Conservation (phyloP, 2,888 invertebrate genomes). For the Notodonta ziczac region DNA sequence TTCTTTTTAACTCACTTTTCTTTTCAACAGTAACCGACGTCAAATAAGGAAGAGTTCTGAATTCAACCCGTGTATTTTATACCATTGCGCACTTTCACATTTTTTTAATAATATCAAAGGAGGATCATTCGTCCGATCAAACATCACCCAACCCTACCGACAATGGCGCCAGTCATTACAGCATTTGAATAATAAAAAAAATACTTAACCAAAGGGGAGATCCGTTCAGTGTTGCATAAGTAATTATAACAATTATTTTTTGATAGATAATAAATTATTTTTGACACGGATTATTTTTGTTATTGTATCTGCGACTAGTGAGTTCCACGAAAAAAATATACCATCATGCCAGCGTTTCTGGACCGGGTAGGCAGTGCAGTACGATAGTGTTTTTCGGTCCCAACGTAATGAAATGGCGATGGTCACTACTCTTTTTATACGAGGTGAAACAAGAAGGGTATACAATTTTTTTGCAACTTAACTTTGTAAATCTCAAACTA, state of each 20-base stretch:
- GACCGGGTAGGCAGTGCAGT: too few species aligned
- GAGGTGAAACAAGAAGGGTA: too few species aligned
- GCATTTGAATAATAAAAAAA: conserved; percentile 75
- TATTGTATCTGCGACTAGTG: not conserved
- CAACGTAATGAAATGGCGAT: too few species aligned
- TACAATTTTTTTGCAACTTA: too few species aligned
- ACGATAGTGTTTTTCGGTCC: too few species aligned
- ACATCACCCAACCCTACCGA: conserved; percentile 56
- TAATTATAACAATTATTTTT: conserved; percentile 82
- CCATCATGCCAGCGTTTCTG: too few species aligned
- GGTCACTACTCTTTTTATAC: too few species aligned
- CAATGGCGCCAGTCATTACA: conserved; percentile 73
- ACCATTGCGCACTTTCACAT: not conserved
- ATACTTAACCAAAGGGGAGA: conserved; percentile 61
- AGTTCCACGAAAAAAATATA: too few species aligned
- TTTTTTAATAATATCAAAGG: conserved; percentile 34
- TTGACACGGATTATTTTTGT: conserved; percentile 39
- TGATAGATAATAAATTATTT: conserved; percentile 81
- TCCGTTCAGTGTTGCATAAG: conserved; percentile 70
- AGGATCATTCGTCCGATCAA: conserved; percentile 36
- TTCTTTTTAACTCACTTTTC: too few species aligned
- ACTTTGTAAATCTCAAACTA: too few species aligned
- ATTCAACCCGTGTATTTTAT: not conserved
- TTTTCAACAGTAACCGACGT: too few species aligned
- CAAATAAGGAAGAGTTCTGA: too few species aligned